phyloP scores from a whole-genome alignment of 2,113 vertebrate species.

The Mirza zaza region DNA sequence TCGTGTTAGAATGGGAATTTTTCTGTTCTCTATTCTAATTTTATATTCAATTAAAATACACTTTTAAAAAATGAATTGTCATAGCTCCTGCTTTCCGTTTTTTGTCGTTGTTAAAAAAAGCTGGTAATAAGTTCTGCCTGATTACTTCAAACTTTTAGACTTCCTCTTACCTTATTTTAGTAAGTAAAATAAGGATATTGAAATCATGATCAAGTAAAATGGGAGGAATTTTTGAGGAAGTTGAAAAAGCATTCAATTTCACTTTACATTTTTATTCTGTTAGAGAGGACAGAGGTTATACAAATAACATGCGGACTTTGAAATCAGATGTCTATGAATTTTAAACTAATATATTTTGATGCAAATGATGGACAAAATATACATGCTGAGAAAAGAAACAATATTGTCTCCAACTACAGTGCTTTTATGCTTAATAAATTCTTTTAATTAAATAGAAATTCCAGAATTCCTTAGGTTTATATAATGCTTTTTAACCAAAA shows the following conservation, averaged over 20 bases:
- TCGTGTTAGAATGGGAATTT: slow-evolving; percentile 19
- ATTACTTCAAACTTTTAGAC: slow-evolving; percentile 29
- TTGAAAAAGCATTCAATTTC: background rate
- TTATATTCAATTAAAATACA: background rate
- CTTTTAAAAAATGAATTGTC: background rate
- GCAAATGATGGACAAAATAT: slow-evolving; percentile 16
- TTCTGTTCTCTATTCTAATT: background rate
- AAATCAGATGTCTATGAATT: slow-evolving; percentile 33
- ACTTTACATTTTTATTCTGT: slow-evolving; percentile 46
- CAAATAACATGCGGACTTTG: background rate
- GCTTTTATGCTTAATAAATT: background rate
- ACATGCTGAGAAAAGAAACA: slow-evolving; percentile 15
- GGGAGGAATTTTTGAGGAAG: slow-evolving; percentile 32
- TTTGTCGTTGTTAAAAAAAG: background rate
- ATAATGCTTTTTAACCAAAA: slow-evolving; percentile 9
- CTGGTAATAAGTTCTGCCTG: slow-evolving; percentile 19
- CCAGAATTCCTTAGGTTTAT: background rate
- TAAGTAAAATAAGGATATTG: slow-evolving; percentile 45
- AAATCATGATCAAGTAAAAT: slow-evolving; percentile 44
- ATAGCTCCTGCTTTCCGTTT: background rate
- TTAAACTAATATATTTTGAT: slow-evolving; percentile 29
- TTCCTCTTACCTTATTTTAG: slow-evolving; percentile 46
- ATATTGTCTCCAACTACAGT: background rate
- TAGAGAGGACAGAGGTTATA: background rate
- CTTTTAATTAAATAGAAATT: slow-evolving; percentile 25